Conservation (phyloP, 2,797 vertebrate species). For the Chelon auratus region DNA sequence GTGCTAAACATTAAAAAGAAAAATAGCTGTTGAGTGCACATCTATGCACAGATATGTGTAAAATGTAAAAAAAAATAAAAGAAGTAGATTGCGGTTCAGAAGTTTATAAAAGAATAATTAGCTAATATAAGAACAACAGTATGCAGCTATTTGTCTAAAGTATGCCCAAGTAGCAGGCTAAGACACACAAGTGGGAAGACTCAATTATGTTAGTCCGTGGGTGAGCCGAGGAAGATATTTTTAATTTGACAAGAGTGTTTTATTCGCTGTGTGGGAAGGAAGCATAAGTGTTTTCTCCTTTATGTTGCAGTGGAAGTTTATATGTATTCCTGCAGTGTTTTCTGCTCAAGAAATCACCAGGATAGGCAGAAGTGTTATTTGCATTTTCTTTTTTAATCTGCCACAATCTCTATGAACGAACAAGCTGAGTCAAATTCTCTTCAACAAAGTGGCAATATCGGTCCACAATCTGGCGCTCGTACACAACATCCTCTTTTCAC, state of each 20-base stretch:
- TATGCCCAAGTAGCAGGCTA: background rate
- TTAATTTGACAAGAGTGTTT: constrained; percentile 42
- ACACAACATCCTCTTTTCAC: background rate
- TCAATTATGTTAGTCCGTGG: constrained; percentile 35
- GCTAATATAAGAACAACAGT: constrained; percentile 8
- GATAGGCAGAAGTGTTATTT: constrained; percentile 15
- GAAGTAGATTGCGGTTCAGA: background rate
- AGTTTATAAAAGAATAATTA: background rate
- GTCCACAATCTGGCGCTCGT: background rate
- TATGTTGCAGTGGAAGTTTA: constrained; percentile 2
- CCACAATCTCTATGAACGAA: constrained; percentile 50
- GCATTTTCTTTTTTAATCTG: constrained; percentile 48
- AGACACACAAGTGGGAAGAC: constrained; percentile 24
- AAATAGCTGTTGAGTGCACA: too few relatives aligned
- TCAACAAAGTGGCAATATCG: constrained; percentile 48
- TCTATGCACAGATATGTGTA: background rate
- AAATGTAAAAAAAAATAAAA: background rate
- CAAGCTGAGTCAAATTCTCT: constrained; percentile 61
- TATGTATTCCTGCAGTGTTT: constrained; percentile 11
- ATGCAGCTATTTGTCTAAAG: background rate
- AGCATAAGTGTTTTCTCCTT: background rate
- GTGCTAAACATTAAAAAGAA: too few relatives aligned
- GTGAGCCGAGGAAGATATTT: constrained; percentile 41
- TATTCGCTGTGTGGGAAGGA: constrained; percentile 43
- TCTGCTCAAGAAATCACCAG: constrained; percentile 27